Base-by-base conservation (phyloP, 2,113 vertebrate genomes). In the Athene cunicularia region DNA sequence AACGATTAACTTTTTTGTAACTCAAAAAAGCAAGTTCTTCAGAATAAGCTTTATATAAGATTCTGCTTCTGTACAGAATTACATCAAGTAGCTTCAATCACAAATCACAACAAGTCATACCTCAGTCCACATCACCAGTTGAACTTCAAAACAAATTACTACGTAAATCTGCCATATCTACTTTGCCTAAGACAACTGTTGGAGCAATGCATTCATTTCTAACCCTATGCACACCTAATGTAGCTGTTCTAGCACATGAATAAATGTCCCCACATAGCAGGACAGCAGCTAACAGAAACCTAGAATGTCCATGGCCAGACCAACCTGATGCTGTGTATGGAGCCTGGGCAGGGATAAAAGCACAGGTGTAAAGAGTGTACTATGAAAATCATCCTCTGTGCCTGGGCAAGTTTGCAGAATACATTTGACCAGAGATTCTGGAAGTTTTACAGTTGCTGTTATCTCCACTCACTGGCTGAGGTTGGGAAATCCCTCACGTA, bases 271-370 rank as follows among this genome's bases (percentile, higher is more conserved):
- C 30, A 56, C 0, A 3, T 0, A 41, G 62, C 55, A 26, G 33
- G 32, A 37, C 1, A 6, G 45, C 87, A 91, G 52, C 39, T 33
- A 60, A 64, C 17, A 82, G 43, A 43, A 43, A 43, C 30, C 49
- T 45, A 45, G 24, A 45, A 39, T 0, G 0, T 39, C 39, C 2
- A 0, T 11, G 50, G 50, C 32, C 62, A 66, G 45, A 37, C 27
- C 67, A 37, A 41, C 10, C 16, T 14, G 11, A 45, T 59, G 20
- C 37, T 41, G 30, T 0, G 2, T 33, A 21, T 4, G 27, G 30
- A 53, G 28, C 32, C 18, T 14, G 17, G 18, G 76, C 30, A 80
- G 19, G 15, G 30, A 10, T 55, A 79, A 79, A 9, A 49, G 50
- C 39, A 63, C 32, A 68, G 27, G 28, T 24, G 11, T 7, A 21